Base-by-base conservation (phyloP, 2,113 vertebrate genomes). In the Bettongia penicillata region DNA sequence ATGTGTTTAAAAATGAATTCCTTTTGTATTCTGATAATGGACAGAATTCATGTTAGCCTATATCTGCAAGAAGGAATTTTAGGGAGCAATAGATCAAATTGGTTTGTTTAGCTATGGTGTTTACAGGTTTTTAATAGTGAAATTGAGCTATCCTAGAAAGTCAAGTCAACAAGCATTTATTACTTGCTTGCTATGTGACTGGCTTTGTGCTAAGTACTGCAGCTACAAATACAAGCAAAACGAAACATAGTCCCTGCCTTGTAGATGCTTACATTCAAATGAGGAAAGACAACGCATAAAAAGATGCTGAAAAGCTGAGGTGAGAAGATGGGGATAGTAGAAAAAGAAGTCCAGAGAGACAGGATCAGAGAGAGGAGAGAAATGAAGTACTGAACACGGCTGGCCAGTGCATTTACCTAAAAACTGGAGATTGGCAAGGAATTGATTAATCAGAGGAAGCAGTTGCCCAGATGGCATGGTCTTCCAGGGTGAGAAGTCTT, bases 51-150 rank as follows among this genome's bases (percentile, higher is more conserved):
- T 91, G 43, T 43, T 84, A 84, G n/a, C 16, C 23, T 8, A 14
- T 52, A 61, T 51, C 0, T 55, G 8, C 11, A 51, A 52, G 37
- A 95, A 95, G 51, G 91, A 51, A 84, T 55, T 51, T 91, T 47
- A 90, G 49, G 52, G 68, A 90, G 48, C 31, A 90, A n/a, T 49
- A 91, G 57, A 61, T 90, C 51, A 91, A 53, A 57, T 47, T 57
- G 8, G 61, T 95, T 93, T 51, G 77, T 51, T 93, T 93, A 31
- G n/a, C 50, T 91, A 89, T 91, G 55, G 52, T 14, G 11, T 26
- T 26, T 31, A n/a, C 47, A 49, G 12, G 22, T 93, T 93, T 93
- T 91, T 91, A 19, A 84, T 84, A 43, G 68, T 84, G 68, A 84
- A 84, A 84, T 84, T 43, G 37, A 77, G 43, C 68, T 43, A 8